These are phyloP conservation scores for Okamejei kenojei DNA, from an alignment of 2,797 vertebrate genomes.

Conservation along the genomic window DNA sequence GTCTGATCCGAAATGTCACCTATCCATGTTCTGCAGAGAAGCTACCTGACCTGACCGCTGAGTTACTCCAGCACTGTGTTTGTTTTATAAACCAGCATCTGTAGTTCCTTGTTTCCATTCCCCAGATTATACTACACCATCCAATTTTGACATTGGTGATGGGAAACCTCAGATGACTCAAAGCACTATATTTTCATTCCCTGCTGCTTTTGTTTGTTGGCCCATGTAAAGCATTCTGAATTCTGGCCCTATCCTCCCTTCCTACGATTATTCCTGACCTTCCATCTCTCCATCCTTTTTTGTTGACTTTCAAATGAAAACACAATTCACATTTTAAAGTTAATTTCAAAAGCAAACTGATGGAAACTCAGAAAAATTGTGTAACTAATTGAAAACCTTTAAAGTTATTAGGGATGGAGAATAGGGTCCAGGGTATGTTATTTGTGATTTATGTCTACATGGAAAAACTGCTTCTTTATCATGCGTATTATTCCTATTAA, in stretches of 20 bases:
- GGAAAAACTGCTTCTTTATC: not conserved
- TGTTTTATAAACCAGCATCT: too few relatives aligned
- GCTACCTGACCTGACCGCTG: too few relatives aligned
- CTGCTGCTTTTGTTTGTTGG: not conserved
- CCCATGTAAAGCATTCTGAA: not conserved
- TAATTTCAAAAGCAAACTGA: not conserved
- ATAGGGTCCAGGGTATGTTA: too few relatives aligned
- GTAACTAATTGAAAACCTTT: not conserved
- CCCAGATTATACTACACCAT: too few relatives aligned
- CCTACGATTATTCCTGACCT: not conserved
- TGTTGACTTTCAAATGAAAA: not conserved
- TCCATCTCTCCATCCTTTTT: not conserved
- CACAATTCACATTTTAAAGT: not conserved
- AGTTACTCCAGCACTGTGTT: too few relatives aligned
- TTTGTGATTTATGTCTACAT: not conserved
- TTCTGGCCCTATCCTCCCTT: not conserved
- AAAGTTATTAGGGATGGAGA: not conserved
- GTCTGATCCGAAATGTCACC: too few relatives aligned
- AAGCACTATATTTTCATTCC: not conserved
- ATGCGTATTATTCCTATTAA: not conserved
- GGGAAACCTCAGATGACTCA: not conserved
- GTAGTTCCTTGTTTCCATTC: too few relatives aligned
- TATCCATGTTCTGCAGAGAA: too few relatives aligned
- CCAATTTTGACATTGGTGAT: not conserved
- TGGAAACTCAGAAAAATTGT: not conserved